A percentile compares a stretch with the other conserved stretches of the same genome.
Evolutionary conservation across 2,113 vertebrate genomes (phyloP).

Genomic region (Lepus timidus): DNA sequence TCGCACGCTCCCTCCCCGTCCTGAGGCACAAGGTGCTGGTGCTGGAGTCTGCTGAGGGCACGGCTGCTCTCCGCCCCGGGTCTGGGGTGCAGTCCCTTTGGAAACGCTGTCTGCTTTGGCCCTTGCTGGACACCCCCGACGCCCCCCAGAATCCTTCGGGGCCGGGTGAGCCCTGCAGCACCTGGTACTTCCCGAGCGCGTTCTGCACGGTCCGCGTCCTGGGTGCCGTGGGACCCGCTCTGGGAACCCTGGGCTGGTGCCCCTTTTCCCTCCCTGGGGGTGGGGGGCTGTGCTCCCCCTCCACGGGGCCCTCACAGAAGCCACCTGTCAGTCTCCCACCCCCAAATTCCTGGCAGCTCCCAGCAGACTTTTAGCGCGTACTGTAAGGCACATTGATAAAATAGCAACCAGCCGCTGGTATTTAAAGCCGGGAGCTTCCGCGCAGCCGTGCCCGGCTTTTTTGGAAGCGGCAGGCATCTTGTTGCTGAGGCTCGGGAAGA

Average conservation of each 20-base stretch:
- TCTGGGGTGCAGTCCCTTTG: accelerated
- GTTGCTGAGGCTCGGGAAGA: background rate
- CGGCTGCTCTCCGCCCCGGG: background rate
- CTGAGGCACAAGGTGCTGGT: background rate
- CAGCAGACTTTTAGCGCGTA: background rate
- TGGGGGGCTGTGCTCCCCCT: background rate
- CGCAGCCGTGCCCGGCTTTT: background rate
- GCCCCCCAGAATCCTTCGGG: accelerated
- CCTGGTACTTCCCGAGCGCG: accelerated
- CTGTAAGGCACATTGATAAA: slow-evolving; percentile 4
- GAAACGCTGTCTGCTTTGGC: background rate
- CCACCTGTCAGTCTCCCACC: background rate
- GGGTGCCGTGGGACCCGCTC: background rate
- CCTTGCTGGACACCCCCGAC: background rate
- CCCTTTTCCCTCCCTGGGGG: background rate
- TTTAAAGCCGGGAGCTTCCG: slow-evolving; percentile 50
- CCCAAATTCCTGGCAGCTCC: background rate
- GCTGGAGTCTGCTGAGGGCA: background rate
- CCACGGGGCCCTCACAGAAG: background rate
- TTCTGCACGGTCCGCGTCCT: background rate
- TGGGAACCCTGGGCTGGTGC: background rate
- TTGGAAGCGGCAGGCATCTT: background rate
- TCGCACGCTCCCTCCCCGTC: accelerated
- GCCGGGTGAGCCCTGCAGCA: background rate
- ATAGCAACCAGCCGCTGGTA: background rate